Evolutionary conservation across 2,113 vertebrate genomes (phyloP), one percentile per base, ranked within the genome.

Genomic region (Crotophaga sulcirostris): DNA sequence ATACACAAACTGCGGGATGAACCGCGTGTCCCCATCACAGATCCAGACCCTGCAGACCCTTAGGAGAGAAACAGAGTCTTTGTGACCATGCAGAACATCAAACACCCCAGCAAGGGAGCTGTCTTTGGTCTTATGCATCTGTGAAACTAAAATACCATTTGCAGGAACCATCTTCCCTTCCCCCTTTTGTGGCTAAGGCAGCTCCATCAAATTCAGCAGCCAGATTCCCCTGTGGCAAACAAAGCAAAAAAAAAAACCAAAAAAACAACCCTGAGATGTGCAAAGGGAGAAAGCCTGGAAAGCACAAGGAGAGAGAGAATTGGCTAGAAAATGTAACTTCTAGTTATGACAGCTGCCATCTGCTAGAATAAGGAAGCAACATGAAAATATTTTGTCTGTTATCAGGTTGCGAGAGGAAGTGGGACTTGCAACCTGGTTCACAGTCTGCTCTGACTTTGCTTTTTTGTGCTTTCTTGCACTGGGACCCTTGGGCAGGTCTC

Each of bases 181-280:
- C 2, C 8, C 45, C n/a, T 62, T 58, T 24, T 34, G 34, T 85
- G 45, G 34, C 47, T 49, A 16, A 79, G 45, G 60, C 52, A 70
- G 55, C 77, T 91, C 49, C 36, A 40, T 52, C 54, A 20, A 44
- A 82, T 21, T 26, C 52, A 63, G 26, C 52, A 80, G 51, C 47
- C 45, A 56, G 34, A 49, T 54, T 82, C 17, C 44, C 20, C 42
- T 33, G n/a, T 52, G 66, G 31, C 44, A 67, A 49, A 70, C 3
- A 17, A 19, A 11, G 6, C 2, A 4, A 0, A 12, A 59, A 31
- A 68, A 36, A 20, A 17, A 19, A 11, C 5, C 2, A 4, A 0
- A 12, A 59, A 31, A 68, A 36, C 26, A 70, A 10, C 40, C 38
- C 44, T 59, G 31, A 44, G 31, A 75, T 17, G 8, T 47, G 47